phyloP scores from a whole-genome alignment of 2,797 vertebrate species.

The Gymnoscopelus braueri region DNA sequence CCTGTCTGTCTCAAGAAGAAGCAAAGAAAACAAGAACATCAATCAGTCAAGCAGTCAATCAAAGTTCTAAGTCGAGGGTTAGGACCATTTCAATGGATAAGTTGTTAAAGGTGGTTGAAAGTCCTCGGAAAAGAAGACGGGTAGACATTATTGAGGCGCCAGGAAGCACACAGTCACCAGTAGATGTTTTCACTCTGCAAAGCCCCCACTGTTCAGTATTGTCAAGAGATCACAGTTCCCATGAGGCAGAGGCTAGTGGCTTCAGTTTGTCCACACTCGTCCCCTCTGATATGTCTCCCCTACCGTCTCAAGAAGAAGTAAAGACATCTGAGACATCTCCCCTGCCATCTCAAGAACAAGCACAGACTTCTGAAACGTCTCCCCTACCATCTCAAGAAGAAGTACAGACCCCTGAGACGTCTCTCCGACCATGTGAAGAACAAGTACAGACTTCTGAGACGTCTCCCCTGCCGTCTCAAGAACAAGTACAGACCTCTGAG shows the following conservation, averaged over 20 bases:
- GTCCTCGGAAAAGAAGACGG: constrained; percentile 1
- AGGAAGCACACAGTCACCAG: constrained; percentile 14
- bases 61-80: no score
- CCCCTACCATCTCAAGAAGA: no score
- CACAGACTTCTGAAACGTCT: not conserved
- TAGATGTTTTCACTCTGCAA: constrained; percentile 9
- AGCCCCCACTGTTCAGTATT: constrained; percentile 44
- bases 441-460: no score
- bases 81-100: not conserved
- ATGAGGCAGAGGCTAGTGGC: not conserved
- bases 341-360: no score
- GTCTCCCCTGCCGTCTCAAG: no score
- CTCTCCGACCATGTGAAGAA: no score
- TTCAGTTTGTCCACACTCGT: not conserved
- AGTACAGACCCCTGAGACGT: no score
- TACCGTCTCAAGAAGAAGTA: no score
- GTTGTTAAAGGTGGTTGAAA: constrained; percentile 1
- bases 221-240: constrained; percentile 25
- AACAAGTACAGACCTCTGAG: no score
- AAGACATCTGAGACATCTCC: no score
- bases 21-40: not conserved
- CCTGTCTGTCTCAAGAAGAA: not conserved
- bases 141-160: constrained; percentile 15
- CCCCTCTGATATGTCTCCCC: not conserved
- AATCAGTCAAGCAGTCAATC: no score